phyloP scores from a whole-genome alignment of 1,140 invertebrate species.

The Aphaenogaster rudis region DNA sequence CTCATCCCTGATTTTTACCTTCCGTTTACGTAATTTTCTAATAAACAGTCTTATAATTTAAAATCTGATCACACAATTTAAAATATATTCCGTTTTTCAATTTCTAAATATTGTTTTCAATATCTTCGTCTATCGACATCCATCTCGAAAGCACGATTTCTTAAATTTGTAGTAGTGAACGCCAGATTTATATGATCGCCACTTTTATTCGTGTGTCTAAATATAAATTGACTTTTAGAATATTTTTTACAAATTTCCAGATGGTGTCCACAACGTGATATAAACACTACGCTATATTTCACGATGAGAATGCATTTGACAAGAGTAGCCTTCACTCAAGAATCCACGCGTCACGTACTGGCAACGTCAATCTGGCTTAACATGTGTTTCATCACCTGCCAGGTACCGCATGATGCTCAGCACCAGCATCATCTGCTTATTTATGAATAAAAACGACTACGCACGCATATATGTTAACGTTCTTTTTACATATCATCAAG shows the following conservation, averaged over 20 bases:
- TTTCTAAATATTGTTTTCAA: not conserved
- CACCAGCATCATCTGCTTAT: not conserved
- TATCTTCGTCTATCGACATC: not conserved
- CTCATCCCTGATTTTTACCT: not conserved
- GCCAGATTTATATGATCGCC: not conserved
- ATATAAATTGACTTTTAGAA: not conserved
- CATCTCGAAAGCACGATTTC: not conserved
- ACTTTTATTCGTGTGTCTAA: not conserved
- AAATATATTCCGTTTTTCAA: not conserved
- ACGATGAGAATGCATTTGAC: slow-evolving; percentile 36
- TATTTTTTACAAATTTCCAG: not conserved
- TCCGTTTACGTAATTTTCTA: not conserved
- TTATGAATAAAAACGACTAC: slow-evolving; percentile 1
- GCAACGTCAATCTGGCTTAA: slow-evolving; percentile 68
- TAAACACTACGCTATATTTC: slow-evolving; percentile 34
- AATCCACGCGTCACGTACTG: slow-evolving; percentile 54
- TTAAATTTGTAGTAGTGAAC: not conserved
- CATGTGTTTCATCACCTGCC: slow-evolving; percentile 13
- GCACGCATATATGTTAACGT: not conserved
- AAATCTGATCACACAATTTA: not conserved
- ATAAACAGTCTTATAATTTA: not conserved
- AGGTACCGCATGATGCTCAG: not conserved
- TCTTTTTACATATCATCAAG: too few species aligned
- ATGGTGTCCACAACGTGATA: not conserved
- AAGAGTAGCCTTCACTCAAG: slow-evolving; percentile 53